These are phyloP conservation scores for Herminia tarsipennalis DNA, from an alignment of 2,888 invertebrate genomes.

Conservation along the genomic window DNA sequence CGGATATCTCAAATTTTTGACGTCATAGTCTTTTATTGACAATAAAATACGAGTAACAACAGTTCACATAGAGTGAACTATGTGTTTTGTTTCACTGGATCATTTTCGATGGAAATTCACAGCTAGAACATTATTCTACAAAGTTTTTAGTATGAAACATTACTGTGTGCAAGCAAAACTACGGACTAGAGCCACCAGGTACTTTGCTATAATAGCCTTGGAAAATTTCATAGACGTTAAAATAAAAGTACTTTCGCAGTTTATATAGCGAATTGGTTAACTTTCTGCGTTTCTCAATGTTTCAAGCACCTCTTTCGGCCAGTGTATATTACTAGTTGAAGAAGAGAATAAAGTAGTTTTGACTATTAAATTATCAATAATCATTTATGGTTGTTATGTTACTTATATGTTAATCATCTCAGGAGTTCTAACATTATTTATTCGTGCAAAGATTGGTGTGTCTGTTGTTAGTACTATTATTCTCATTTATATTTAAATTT, in stretches of 20 bases:
- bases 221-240: constrained; percentile 6
- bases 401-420: no score
- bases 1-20: no score
- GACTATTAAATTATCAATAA: no score
- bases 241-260: constrained; percentile 7
- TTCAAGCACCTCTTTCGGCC: constrained; percentile 3
- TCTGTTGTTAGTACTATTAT: no score
- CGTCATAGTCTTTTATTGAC: no score
- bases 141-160: constrained; percentile 5
- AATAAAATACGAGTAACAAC: no score
- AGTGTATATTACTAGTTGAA: not conserved
- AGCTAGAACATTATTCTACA: not conserved
- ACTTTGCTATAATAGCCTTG: not conserved
- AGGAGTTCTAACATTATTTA: no score
- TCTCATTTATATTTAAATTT: no score
- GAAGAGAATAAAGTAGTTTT: not conserved
- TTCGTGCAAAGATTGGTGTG: no score
- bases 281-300: not conserved
- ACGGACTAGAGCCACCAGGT: not conserved
- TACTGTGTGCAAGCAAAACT: not conserved
- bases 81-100: not conserved
- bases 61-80: not conserved
- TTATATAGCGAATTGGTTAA: constrained; percentile 6
- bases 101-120: not conserved
- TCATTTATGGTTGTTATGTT: no score